Conservation (phyloP, 2,797 vertebrate species). For the Alfaro cultratus region DNA sequence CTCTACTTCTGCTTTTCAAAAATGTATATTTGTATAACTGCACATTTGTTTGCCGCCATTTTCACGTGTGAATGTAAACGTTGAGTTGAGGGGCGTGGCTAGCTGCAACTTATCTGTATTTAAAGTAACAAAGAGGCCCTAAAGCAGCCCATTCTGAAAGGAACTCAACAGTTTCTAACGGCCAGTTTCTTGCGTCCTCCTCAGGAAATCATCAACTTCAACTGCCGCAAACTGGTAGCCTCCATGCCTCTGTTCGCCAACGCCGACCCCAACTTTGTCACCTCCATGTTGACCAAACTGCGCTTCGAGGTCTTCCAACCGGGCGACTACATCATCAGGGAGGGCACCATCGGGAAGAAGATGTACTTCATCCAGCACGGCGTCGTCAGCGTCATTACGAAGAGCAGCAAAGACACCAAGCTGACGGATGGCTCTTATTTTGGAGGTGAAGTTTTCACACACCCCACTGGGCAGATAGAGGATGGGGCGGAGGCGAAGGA, state of each 20-base stretch:
- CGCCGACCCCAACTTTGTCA: slow-evolving; percentile 97
- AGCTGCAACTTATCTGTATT: too few species aligned
- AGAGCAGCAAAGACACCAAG: slow-evolving; percentile 96
- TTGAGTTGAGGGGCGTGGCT: too few species aligned
- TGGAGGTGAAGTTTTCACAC: slow-evolving; percentile 83
- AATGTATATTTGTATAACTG: too few species aligned
- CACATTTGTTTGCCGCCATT: too few species aligned
- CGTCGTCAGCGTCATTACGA: slow-evolving; percentile 93
- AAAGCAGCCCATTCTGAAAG: too few species aligned
- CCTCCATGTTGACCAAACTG: slow-evolving; percentile 96
- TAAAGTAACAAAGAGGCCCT: too few species aligned
- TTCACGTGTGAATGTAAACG: too few species aligned
- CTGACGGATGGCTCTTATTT: slow-evolving; percentile 97
- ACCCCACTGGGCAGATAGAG: neutral
- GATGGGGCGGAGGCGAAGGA: slow-evolving; percentile 34
- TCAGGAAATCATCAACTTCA: slow-evolving; percentile 99
- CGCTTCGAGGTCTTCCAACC: slow-evolving; percentile 97
- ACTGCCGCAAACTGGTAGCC: slow-evolving; percentile 96
- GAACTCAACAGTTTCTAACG: neutral
- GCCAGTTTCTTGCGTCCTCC: slow-evolving; percentile 13
- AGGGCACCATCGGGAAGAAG: slow-evolving; percentile 96
- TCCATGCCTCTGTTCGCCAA: slow-evolving; percentile 99
- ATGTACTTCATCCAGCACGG: slow-evolving; percentile 99
- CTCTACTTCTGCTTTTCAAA: too few species aligned
- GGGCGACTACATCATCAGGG: slow-evolving; percentile 92